Evolutionary conservation across 2,797 vertebrate species (phyloP), one percentile per base, ranked within the genome.

Genomic region (Siniperca scherzeri): DNA sequence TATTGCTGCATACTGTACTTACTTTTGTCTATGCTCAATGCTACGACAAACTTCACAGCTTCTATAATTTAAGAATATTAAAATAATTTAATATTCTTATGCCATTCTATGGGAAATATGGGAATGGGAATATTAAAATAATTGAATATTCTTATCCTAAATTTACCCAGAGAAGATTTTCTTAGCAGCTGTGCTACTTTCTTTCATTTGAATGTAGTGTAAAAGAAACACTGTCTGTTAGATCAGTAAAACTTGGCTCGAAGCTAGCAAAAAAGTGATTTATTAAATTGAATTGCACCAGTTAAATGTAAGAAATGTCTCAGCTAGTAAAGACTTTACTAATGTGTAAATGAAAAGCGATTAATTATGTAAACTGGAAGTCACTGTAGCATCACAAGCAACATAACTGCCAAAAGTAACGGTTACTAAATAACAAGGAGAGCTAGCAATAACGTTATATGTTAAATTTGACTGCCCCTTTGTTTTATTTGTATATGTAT

Each of bases 11-110:
- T 70, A 38, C 59, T 82, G 53, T 62, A 30, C 3, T 30, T 30
- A 30, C 77, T 87, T 88, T 86, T 77, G 82, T 87, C 89, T 70
- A 7, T 13, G 48, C 33, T 76, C n/a, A 64, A n/a, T 25, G 50
- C 68, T 11, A 38, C 8, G 2, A 19, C 50, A 60, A 46, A 76
- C 48, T 44, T 70, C 62, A 60, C 40, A 66, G 67, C 38, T 25
- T 52, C 60, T 56, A 5, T 69, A 48, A 22, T 74, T 30, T 33
- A 25, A 42, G 4, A 74, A 48, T 52, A 17, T 64, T 50, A n/a
- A 64, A 42, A 25, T 25, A 1, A 42, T 50, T 44, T 55, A 6
- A 52, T 48, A 27, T 77, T 44, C 8, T 16, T 30, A 30, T 30
- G 30, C 30, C 30, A 30, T 30, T 30, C 30, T 30, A 30, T 30